Conservation (phyloP, 2,797 vertebrate genomes). For the Octomys mimax region DNA sequence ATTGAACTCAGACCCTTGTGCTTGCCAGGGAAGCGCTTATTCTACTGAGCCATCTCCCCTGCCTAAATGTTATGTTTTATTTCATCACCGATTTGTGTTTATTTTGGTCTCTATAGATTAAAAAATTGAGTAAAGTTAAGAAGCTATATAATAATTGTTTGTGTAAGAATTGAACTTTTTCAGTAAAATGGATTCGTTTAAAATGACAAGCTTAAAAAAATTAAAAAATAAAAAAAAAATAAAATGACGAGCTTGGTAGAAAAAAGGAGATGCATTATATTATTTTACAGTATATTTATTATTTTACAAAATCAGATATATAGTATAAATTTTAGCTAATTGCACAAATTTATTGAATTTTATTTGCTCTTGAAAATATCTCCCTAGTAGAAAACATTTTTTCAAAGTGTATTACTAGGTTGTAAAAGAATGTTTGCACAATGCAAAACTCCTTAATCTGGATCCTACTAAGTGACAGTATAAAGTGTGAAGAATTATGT, state of each 20-base stretch:
- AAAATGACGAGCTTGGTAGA: neutral
- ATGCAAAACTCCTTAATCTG: neutral
- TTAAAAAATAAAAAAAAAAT: neutral
- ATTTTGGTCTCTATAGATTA: neutral
- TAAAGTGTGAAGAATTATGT: neutral
- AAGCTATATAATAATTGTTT: neutral
- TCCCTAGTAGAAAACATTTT: neutral
- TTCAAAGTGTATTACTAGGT: neutral
- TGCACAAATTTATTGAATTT: neutral
- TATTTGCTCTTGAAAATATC: neutral
- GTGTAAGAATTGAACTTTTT: neutral
- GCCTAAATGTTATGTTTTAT: neutral
- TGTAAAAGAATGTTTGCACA: neutral
- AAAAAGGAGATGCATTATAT: neutral
- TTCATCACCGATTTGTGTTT: neutral
- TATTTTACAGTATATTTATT: constrained; percentile 10
- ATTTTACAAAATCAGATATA: neutral
- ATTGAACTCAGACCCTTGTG: too few species aligned
- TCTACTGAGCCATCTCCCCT: too few species aligned
- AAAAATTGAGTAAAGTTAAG: constrained; percentile 44
- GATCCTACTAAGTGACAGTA: neutral
- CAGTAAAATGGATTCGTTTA: neutral
- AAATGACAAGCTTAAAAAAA: neutral
- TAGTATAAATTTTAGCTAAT: neutral
- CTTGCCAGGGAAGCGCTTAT: too few species aligned